Percentiles rank a stretch among this genome's conserved stretches.
Evolutionary conservation across 2,888 invertebrate genomes (phyloP).

Genomic region (Apamea sordens): DNA sequence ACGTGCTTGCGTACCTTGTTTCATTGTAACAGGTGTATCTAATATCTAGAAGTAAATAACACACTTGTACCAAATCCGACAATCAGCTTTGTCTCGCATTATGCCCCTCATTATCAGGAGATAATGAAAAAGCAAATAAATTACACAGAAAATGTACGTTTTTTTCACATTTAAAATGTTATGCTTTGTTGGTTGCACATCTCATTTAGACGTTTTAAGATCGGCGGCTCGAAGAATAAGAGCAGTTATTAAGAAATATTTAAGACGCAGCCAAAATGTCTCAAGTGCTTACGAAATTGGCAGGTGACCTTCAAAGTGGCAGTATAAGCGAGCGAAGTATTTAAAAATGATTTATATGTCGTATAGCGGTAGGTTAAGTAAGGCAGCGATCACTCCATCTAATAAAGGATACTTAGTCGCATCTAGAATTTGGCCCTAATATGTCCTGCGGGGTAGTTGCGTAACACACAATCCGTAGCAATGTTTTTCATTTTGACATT

Average conservation of each 20-base stretch:
- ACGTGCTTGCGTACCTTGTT: slow-evolving; percentile 10
- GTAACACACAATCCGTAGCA: too few species aligned
- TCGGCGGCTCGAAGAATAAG: neutral
- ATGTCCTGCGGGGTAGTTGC: too few species aligned
- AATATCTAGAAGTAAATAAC: slow-evolving; percentile 6
- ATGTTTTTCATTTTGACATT: too few species aligned
- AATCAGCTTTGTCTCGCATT: slow-evolving; percentile 36
- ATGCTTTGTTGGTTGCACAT: slow-evolving; percentile 35
- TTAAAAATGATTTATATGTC: slow-evolving; percentile 13
- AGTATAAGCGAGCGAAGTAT: slow-evolving; percentile 2
- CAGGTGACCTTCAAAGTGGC: slow-evolving; percentile 23
- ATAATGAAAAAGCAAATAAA: slow-evolving; percentile 40
- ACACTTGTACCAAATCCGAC: slow-evolving; percentile 20
- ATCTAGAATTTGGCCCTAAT: neutral
- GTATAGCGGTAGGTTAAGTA: neutral
- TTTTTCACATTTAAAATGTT: slow-evolving; percentile 26
- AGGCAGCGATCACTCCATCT: neutral
- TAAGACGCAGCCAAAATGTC: slow-evolving; percentile 25
- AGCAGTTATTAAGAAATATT: slow-evolving; percentile 29
- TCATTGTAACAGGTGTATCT: slow-evolving; percentile 1
- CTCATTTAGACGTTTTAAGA: slow-evolving; percentile 26
- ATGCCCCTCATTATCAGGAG: slow-evolving; percentile 41
- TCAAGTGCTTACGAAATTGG: slow-evolving; percentile 33
- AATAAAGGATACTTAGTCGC: neutral
- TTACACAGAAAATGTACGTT: slow-evolving; percentile 9